Base-by-base conservation (phyloP, 1,140 invertebrate genomes). In the Rhopalosiphum maidis region DNA sequence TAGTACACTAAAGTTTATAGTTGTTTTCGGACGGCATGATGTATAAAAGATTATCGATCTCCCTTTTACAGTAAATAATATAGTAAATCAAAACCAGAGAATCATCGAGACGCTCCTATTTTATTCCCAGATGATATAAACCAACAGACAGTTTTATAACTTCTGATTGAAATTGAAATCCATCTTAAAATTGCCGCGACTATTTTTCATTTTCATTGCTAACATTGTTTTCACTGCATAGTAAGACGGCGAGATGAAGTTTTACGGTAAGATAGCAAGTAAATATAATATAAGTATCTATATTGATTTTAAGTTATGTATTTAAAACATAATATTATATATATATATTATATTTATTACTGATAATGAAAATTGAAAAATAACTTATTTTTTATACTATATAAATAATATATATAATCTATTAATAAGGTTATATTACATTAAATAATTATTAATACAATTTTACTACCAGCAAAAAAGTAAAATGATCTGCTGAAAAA, bases 81-180 rank as follows among this genome's bases (percentile, higher is more conserved):
- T n/a, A 68, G 60, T n/a, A 68, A 68, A 68, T 68, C 60, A n/a
- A 68, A 68, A n/a, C 60, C 30, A n/a, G 30, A 68, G 60, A n/a
- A 68, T 68, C 30, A n/a, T 68, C 60, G 11, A 68, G 60, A n/a
- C 30, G 60, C 30, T 68, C 4, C 60, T 68, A 68, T n/a, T 68
- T n/a, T 68, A 68, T 68, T 68, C 60, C 60, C 60, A 1, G 60
- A 68, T 68, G 60, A 30, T 68, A 68, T 30, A 68, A 15, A 68
- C 30, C 60, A n/a, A 68, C 60, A 68, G 60, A 68, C 60, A 68
- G 30, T 68, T n/a, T 68, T 68, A 68, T 68, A 68, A 68, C 60
- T 68, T 68, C 30, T 68, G 60, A 68, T 68, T 68, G 60, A 68
- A 68, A 68, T 68, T 68, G 60, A 68, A 60, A 68, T 68, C 60